A percentile compares a stretch with the other conserved stretches of the same genome.
Evolutionary conservation across 2,113 vertebrate genomes (phyloP).

Genomic region (Hiodon tergisus): DNA sequence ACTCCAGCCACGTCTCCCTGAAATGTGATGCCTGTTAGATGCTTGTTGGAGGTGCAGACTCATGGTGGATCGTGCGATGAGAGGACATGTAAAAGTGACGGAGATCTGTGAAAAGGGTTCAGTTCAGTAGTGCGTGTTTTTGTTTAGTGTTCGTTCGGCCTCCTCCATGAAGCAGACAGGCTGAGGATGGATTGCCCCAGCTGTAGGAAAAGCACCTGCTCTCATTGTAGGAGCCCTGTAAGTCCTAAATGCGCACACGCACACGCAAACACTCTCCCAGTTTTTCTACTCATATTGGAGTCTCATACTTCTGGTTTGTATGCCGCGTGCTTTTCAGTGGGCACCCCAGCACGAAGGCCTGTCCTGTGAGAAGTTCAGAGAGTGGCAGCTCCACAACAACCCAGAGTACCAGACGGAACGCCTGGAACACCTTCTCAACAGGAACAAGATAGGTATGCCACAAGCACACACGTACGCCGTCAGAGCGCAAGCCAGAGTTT

Average conservation of each 20-base stretch:
- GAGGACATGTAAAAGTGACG: too few relatives aligned
- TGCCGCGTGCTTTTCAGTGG: slow-evolving; percentile 49
- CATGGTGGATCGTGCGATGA: too few relatives aligned
- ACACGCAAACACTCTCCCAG: not conserved
- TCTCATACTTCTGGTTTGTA: not conserved
- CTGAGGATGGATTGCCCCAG: slow-evolving; percentile 68
- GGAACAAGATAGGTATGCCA: slow-evolving; percentile 59
- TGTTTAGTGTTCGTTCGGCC: slow-evolving; percentile 64
- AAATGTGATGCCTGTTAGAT: not conserved
- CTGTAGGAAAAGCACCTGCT: slow-evolving; percentile 69
- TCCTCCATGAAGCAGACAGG: slow-evolving; percentile 59
- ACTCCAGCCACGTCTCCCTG: too few relatives aligned
- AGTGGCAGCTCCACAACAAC: slow-evolving; percentile 52
- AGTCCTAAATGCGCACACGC: slow-evolving; percentile 30
- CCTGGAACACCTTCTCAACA: slow-evolving; percentile 35
- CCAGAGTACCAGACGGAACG: slow-evolving; percentile 37
- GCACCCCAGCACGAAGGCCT: slow-evolving; percentile 55
- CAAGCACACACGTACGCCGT: not conserved
- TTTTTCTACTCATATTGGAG: not conserved
- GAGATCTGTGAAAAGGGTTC: too few relatives aligned
- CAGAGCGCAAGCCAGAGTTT: not conserved
- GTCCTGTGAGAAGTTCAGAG: slow-evolving; percentile 59
- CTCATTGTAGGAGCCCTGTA: slow-evolving; percentile 61
- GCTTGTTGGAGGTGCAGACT: too few relatives aligned
- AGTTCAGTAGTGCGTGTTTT: slow-evolving; percentile 25